These are phyloP conservation scores for Alviniconcha strummeri DNA, from an alignment of 2,888 invertebrate species.

Conservation along the genomic window DNA sequence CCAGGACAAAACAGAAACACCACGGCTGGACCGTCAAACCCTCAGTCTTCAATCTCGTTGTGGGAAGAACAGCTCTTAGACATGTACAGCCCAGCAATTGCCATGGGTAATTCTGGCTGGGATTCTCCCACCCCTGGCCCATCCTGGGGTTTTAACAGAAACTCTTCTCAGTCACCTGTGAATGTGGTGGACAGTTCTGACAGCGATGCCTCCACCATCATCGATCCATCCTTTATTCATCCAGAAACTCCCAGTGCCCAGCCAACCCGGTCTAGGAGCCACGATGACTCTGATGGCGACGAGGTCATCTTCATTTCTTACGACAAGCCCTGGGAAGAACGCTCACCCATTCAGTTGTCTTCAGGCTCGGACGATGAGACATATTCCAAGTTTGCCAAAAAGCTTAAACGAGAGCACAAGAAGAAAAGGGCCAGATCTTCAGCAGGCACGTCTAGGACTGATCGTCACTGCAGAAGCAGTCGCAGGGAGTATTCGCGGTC, in stretches of 20 bases:
- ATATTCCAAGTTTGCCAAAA: conserved; percentile 35
- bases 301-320: conserved; percentile 78
- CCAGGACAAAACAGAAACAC: background rate
- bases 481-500: background rate
- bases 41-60: background rate
- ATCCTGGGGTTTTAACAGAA: conserved; percentile 44
- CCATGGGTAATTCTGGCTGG: conserved; percentile 45
- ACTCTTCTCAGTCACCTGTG: conserved; percentile 23
- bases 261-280: background rate
- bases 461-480: conserved; percentile 21
- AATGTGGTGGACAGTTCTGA: conserved; percentile 42
- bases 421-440: conserved; percentile 29
- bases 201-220: conserved; percentile 39
- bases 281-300: conserved; percentile 42
- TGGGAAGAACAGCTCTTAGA: background rate
- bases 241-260: conserved; percentile 35
- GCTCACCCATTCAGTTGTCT: conserved; percentile 77
- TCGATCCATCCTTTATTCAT: conserved; percentile 30
- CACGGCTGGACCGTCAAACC: conserved; percentile 3
- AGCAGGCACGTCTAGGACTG: conserved; percentile 6
- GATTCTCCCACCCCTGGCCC: conserved; percentile 66
- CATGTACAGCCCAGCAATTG: background rate
- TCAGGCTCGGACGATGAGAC: conserved; percentile 39
- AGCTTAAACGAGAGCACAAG: conserved; percentile 44
- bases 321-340: conserved; percentile 81